Evolutionary conservation across 2,797 vertebrate species (phyloP).

Genomic region (Rhabdomys pumilio): DNA sequence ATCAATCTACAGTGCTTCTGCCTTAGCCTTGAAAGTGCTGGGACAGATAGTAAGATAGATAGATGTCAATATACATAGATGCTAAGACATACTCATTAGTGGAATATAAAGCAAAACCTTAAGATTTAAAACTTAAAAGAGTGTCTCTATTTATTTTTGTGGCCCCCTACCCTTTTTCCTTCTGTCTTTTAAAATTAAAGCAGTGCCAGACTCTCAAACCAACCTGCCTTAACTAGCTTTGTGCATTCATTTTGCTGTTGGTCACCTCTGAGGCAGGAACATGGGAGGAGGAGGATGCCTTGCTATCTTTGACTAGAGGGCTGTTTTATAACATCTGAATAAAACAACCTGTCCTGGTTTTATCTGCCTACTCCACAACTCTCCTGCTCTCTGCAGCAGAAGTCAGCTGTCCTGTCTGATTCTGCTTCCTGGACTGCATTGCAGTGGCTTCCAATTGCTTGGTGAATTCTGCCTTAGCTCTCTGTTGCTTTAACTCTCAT

Average conservation of each 20-base stretch:
- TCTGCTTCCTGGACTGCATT: too few relatives aligned
- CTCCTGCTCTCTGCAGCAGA: too few relatives aligned
- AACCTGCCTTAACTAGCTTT: not conserved
- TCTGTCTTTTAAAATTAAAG: not conserved
- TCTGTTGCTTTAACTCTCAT: too few relatives aligned
- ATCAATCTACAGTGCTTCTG: rapidly evolving
- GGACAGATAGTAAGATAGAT: too few relatives aligned
- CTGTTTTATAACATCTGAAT: not conserved
- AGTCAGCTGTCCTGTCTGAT: too few relatives aligned
- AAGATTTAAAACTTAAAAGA: not conserved
- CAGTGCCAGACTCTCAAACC: not conserved
- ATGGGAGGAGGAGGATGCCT: not conserved
- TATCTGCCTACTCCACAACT: too few relatives aligned
- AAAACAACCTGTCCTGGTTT: not conserved
- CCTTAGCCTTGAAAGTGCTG: not conserved
- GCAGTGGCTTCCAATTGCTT: too few relatives aligned
- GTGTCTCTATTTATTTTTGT: not conserved
- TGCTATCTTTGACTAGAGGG: not conserved
- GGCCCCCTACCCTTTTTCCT: rapidly evolving
- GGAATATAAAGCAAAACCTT: not conserved
- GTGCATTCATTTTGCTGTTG: not conserved
- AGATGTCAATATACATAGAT: not conserved
- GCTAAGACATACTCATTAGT: not conserved
- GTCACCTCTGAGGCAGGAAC: conserved; percentile 9
- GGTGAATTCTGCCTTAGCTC: too few relatives aligned